Base-by-base conservation (phyloP, 2,797 vertebrate genomes). In the Crax fasciolata region DNA sequence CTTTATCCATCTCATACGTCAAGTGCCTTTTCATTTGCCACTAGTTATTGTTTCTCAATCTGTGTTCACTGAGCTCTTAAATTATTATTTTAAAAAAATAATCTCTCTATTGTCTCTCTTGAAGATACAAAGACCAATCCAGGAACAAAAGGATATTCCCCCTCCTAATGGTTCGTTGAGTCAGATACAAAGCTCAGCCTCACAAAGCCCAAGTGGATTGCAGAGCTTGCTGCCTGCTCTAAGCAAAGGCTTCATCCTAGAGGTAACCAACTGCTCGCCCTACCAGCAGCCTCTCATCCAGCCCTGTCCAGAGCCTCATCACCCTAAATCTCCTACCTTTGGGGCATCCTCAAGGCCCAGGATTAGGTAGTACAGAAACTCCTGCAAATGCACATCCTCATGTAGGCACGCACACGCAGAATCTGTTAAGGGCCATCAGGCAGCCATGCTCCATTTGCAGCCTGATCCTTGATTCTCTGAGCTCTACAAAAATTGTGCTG, bases 371-470 rank as follows among this genome's bases (percentile, higher is more conserved):
- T 6, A 17, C 12, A 43, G 52, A 46, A 57, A 6, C 39, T 39
- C 39, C 54, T 74, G n/a, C n/a, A 32, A n/a, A 43, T 1, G 9
- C 23, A 35, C 11, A 1, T 48, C 67, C 20, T 27, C 25, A 15
- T 7, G 17, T 41, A n/a, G 2, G 1, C 10, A 4, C 5, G n/a
- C 11, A 11, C 5, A 7, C 2, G 1, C 15, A 41, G 35, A 59
- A 38, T 6, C 5, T 17, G 18, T 28, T 46, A 44, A 19, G 23
- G 38, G 30, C 19, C 13, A 4, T 9, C 11, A 27, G n/a, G 38
- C 65, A 30, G 9, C 9, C 16, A 10, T 10, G 16, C 10, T 71
- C 8, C 18, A 44, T 65, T 51, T 5, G 9, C 46, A 82, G n/a
- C 14, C 35, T 35, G 10, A 6, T 35, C 58, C 35, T 72, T 74